Percentiles rank a stretch among this genome's conserved stretches.
These are phyloP conservation scores for Buathra laborator DNA, from an alignment of 2,888 invertebrate genomes.

Conservation along the genomic window DNA sequence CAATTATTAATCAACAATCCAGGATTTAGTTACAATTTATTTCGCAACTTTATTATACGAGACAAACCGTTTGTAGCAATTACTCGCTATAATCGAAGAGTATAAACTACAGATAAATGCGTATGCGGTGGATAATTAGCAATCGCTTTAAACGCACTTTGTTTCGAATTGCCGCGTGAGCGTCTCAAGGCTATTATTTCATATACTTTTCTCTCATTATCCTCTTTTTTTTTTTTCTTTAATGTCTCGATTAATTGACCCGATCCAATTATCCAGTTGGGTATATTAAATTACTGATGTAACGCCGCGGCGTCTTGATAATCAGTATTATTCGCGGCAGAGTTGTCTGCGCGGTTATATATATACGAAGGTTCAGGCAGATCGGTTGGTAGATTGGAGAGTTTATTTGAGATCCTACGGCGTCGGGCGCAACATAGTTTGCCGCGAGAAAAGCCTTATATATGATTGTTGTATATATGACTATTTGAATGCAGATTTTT, in stretches of 20 bases:
- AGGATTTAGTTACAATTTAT: neutral
- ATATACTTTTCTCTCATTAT: neutral
- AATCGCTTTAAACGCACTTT: neutral
- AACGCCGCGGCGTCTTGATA: slow-evolving; percentile 15
- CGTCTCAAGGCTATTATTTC: neutral
- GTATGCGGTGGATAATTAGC: slow-evolving; percentile 1
- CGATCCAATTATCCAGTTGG: slow-evolving; percentile 52
- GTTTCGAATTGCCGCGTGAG: neutral
- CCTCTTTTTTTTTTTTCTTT: neutral
- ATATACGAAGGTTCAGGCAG: neutral
- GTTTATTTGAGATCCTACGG: neutral
- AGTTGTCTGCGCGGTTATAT: neutral
- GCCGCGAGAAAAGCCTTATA: neutral
- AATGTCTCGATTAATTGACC: slow-evolving; percentile 53
- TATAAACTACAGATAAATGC: neutral
- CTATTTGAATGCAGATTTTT: neutral
- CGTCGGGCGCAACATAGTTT: neutral
- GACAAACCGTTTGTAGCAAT: slow-evolving; percentile 10
- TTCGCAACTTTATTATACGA: neutral
- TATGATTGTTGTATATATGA: neutral
- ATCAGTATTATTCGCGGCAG: slow-evolving; percentile 32
- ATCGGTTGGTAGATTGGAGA: neutral
- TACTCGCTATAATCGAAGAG: neutral
- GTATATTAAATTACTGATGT: slow-evolving; percentile 15
- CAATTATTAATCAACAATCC: neutral